Conservation (phyloP, 2,797 vertebrate genomes). For the Dermochelys coriacea region DNA sequence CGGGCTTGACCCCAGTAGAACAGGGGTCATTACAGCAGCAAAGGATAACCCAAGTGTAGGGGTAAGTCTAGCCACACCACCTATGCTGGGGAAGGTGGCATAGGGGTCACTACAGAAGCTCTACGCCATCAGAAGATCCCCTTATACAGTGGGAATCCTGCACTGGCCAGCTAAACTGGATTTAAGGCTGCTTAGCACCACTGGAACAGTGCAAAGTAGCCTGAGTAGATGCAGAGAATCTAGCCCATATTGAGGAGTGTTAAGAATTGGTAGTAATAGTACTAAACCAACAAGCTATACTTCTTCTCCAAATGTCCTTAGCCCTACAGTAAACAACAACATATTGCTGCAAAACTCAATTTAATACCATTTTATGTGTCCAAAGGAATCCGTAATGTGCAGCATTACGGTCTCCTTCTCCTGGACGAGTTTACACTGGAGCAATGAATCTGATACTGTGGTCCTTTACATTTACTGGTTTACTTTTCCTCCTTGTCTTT, state of each 20-base stretch:
- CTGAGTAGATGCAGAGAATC: background rate
- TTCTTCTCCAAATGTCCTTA: background rate
- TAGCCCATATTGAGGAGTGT: background rate
- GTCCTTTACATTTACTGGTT: background rate
- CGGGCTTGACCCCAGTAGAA: background rate
- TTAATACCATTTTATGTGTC: background rate
- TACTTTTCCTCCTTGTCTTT: background rate
- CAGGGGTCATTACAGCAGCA: background rate
- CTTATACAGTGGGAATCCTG: background rate
- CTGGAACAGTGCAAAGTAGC: background rate
- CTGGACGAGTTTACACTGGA: accelerated
- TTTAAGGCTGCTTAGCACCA: background rate
- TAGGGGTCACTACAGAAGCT: background rate
- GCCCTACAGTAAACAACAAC: background rate
- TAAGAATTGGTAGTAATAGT: background rate
- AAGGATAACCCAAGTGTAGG: background rate
- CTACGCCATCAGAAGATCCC: background rate
- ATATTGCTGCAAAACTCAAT: background rate
- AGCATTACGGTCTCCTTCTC: background rate
- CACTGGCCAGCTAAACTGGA: background rate
- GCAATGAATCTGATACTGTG: accelerated
- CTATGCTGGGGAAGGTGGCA: background rate
- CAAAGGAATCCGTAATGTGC: background rate
- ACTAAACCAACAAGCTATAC: background rate
- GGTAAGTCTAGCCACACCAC: background rate